These are phyloP conservation scores for Oopsacas minuta DNA, from an alignment of 37 sponge, comb jelly and placozoan genomes.

Conservation along the genomic window DNA sequence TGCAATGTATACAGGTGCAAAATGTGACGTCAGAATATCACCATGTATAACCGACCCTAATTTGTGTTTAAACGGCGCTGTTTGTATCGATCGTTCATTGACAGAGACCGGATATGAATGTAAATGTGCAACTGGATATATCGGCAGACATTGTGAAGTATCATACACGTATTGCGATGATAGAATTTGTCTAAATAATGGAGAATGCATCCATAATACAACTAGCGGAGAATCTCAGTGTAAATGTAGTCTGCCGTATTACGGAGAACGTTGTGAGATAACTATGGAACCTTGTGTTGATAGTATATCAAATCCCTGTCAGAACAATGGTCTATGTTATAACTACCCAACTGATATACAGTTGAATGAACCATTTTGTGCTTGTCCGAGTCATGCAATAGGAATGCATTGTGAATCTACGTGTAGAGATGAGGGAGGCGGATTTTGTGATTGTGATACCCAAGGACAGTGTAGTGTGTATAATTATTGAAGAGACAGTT, in stretches of 20 bases:
- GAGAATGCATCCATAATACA: neutral
- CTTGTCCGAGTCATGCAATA: neutral
- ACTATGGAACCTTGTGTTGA: neutral
- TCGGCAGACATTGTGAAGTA: neutral
- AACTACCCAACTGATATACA: neutral
- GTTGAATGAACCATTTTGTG: neutral
- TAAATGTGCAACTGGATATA: neutral
- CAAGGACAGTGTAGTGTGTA: neutral
- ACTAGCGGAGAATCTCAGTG: neutral
- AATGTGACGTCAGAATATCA: neutral
- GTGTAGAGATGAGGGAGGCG: neutral
- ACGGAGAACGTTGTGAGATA: slow-evolving; percentile 7
- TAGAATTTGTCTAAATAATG: slow-evolving; percentile 7
- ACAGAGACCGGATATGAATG: neutral
- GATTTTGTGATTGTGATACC: neutral
- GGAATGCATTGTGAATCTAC: neutral
- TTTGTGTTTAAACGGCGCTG: neutral
- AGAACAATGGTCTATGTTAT: neutral
- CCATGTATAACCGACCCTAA: neutral
- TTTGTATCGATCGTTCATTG: neutral
- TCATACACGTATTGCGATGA: neutral
- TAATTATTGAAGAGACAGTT: neutral
- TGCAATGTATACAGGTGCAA: neutral
- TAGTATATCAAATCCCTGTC: neutral
- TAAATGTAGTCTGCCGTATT: neutral